A percentile compares a stretch with the other conserved stretches of the same genome.
Conservation (phyloP, 2,797 vertebrate genomes). For the Macrochelys suwanniensis region DNA sequence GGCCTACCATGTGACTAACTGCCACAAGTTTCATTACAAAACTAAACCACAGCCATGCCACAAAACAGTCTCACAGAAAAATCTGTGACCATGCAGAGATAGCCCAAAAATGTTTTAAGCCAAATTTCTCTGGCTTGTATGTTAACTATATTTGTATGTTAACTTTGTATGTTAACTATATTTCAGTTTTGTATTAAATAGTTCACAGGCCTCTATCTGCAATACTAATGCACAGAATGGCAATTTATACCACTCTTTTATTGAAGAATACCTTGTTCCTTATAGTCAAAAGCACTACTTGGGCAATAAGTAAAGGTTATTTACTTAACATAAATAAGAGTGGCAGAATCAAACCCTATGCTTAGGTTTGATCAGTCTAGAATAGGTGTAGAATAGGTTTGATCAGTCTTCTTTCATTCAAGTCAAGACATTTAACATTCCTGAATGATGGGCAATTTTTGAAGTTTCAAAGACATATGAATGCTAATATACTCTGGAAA, state of each 20-base stretch:
- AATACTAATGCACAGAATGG: background rate
- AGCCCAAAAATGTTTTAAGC: background rate
- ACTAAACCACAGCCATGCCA: background rate
- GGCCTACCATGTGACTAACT: accelerated
- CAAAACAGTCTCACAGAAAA: background rate
- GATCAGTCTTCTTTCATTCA: background rate
- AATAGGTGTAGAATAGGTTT: background rate
- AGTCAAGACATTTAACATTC: background rate
- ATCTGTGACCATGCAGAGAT: background rate
- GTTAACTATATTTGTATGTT: background rate
- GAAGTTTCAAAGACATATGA: background rate
- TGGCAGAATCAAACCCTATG: background rate
- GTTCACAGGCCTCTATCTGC: background rate
- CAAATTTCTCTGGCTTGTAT: background rate
- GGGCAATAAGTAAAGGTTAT: too few relatives aligned
- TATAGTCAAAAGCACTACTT: too few relatives aligned
- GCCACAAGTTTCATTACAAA: background rate
- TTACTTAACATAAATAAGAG: background rate
- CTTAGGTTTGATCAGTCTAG: background rate
- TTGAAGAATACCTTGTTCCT: too few relatives aligned
- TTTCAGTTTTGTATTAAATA: background rate
- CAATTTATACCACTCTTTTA: too few relatives aligned
- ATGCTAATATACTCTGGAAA: background rate
- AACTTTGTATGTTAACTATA: background rate
- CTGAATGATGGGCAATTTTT: background rate